These are phyloP conservation scores for Metellina segmentata DNA, from an alignment of 2,888 invertebrate species.

Conservation along the genomic window DNA sequence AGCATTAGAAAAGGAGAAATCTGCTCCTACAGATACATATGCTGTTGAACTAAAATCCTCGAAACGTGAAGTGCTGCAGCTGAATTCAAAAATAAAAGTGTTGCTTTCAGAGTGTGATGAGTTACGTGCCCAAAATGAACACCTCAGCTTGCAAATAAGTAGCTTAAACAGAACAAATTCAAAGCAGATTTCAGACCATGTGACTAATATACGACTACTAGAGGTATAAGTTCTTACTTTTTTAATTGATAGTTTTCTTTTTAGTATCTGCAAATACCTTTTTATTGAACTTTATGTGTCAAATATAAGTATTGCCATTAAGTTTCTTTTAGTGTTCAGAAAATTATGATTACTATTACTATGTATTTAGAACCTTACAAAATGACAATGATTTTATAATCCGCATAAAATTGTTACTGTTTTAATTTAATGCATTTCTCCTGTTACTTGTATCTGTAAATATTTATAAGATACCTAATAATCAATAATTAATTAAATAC, in stretches of 20 bases:
- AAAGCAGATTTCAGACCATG: slow-evolving; percentile 61
- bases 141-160: slow-evolving; percentile 44
- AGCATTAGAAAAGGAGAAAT: slow-evolving; percentile 40
- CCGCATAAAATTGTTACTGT: too few relatives aligned
- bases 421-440: too few relatives aligned
- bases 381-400: too few relatives aligned
- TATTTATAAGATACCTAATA: too few relatives aligned
- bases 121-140: slow-evolving; percentile 66
- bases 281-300: background rate
- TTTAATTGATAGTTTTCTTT: background rate
- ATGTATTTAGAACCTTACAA: too few relatives aligned
- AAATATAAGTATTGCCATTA: too few relatives aligned
- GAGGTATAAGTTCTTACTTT: slow-evolving; percentile 46
- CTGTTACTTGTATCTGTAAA: too few relatives aligned
- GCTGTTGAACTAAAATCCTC: slow-evolving; percentile 61
- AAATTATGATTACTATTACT: too few relatives aligned
- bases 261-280: background rate
- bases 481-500: too few relatives aligned
- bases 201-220: slow-evolving; percentile 42
- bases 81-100: slow-evolving; percentile 55
- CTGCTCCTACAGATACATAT: slow-evolving; percentile 8
- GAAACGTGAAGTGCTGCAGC: slow-evolving; percentile 50
- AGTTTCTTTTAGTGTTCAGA: too few relatives aligned
- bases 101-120: slow-evolving; percentile 72
- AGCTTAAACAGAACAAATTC: slow-evolving; percentile 49